Evolutionary conservation across 2,888 invertebrate genomes (phyloP), one percentile per base, ranked within the genome.

Genomic region (Zhuqinia jingwanae): DNA sequence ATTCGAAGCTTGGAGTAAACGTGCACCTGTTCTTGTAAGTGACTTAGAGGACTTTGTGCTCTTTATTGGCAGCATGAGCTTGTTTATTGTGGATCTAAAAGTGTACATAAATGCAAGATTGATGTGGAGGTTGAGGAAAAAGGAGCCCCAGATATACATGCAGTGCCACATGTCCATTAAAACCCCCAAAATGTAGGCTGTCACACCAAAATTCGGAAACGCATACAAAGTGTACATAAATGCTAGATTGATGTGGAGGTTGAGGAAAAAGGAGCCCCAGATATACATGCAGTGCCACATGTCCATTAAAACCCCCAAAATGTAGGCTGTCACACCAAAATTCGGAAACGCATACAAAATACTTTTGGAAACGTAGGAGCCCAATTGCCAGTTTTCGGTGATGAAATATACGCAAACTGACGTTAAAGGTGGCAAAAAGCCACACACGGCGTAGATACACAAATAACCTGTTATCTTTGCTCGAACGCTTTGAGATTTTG

Each of bases 321-420:
- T 45, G 10, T 58, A 58, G 17, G 70, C 3, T 2, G 20, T 3
- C 10, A n/a, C 3, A 6, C 1, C 1, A 10, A 13, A 20, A 1
- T 22, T 47, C 2, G 70, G 70, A 11, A 1, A 42, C 2, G 45
- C 2, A 22, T 20, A 42, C n/a, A 42, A 2, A 22, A 70, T 42
- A 8, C 20, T 13, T 1, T 22, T 10, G 20, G 42, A 20, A 3
- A 45, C 1, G 20, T 3, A 22, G 2, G 70, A 42, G 2, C 70
- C 70, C 3, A 70, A 17, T 45, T 70, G 70, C 70, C 70, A 70
- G 45, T 45, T 42, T 20, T 45, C 47, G n/a, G 42, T 42, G 3
- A 10, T 45, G 22, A 70, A 70, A 20, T 17, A 8, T 11, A 45
- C 2, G 1, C 42, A 17, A 11, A 70, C 20, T 2, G 70, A 47